phyloP scores from a whole-genome alignment of 2,113 vertebrate species.

The Pyxicephalus adspersus region DNA sequence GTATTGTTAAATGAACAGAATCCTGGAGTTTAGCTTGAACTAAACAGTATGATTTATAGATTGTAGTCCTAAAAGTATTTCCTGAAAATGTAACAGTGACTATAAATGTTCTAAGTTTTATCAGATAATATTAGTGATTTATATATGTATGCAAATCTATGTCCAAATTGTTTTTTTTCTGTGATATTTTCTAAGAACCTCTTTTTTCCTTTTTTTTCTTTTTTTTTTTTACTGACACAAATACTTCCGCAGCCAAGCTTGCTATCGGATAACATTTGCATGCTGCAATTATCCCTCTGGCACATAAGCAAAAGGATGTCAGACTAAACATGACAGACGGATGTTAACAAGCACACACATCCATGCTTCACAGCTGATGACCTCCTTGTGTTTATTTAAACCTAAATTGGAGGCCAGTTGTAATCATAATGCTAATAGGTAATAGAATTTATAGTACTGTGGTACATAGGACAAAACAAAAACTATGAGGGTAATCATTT shows the following conservation, averaged over 20 bases:
- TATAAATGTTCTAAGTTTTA: too few species aligned
- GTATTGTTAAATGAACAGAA: too few species aligned
- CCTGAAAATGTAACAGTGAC: too few species aligned
- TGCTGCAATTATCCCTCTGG: conserved; percentile 7
- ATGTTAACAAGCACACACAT: conserved; percentile 12
- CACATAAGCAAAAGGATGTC: conserved; percentile 12
- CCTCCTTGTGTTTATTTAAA: conserved; percentile 10
- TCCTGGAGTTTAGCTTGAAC: too few species aligned
- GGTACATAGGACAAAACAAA: background rate
- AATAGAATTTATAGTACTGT: background rate
- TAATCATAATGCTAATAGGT: conserved; percentile 17
- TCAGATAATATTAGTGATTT: too few species aligned
- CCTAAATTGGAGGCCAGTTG: background rate
- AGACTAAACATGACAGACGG: conserved; percentile 16
- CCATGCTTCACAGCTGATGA: background rate
- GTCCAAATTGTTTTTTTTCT: too few species aligned
- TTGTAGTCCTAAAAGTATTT: too few species aligned
- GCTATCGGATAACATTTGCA: conserved; percentile 1
- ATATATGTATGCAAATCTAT: too few species aligned
- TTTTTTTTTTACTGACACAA: background rate
- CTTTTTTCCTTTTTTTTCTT: too few species aligned
- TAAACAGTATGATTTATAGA: too few species aligned
- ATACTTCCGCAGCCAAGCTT: background rate
- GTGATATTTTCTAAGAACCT: too few species aligned
- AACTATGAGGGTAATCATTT: background rate